These are phyloP conservation scores for Mergus octosetaceus DNA, from an alignment of 2,797 vertebrate genomes.

Conservation along the genomic window DNA sequence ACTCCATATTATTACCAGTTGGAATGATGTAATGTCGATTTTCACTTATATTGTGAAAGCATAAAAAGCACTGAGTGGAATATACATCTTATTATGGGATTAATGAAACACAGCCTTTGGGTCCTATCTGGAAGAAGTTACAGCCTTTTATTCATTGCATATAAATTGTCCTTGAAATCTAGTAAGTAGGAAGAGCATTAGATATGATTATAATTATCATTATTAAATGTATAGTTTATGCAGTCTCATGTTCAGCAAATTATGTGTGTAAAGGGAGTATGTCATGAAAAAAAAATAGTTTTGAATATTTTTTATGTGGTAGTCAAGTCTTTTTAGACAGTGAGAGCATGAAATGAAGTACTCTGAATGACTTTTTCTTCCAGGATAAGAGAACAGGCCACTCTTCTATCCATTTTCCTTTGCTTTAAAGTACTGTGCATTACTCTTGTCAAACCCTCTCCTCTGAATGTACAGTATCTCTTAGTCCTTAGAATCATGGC, in stretches of 20 bases:
- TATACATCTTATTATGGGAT: constrained; percentile 21
- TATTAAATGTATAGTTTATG: not conserved
- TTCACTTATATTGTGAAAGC: constrained; percentile 36
- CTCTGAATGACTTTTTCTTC: not conserved
- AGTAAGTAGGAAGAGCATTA: constrained; percentile 35
- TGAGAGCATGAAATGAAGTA: not conserved
- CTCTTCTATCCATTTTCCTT: not conserved
- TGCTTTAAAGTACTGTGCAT: not conserved
- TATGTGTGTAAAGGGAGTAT: not conserved
- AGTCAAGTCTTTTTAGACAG: not conserved
- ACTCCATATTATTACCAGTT: constrained; percentile 2
- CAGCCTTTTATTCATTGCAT: constrained; percentile 20
- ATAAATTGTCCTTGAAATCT: constrained; percentile 45
- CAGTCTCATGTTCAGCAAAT: not conserved
- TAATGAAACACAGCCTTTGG: constrained; percentile 26
- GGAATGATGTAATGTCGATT: constrained; percentile 46
- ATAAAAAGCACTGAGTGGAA: constrained; percentile 47
- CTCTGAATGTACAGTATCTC: not conserved
- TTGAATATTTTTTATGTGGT: not conserved
- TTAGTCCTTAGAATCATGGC: not conserved
- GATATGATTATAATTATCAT: constrained; percentile 20
- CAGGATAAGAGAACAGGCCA: not conserved
- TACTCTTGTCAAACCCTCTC: not conserved
- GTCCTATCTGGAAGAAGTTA: constrained; percentile 18
- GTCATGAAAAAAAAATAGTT: not conserved